Evolutionary conservation across 2,888 invertebrate species (phyloP), one percentile per base, ranked within the genome.

Genomic region (Coenonympha glycerion): DNA sequence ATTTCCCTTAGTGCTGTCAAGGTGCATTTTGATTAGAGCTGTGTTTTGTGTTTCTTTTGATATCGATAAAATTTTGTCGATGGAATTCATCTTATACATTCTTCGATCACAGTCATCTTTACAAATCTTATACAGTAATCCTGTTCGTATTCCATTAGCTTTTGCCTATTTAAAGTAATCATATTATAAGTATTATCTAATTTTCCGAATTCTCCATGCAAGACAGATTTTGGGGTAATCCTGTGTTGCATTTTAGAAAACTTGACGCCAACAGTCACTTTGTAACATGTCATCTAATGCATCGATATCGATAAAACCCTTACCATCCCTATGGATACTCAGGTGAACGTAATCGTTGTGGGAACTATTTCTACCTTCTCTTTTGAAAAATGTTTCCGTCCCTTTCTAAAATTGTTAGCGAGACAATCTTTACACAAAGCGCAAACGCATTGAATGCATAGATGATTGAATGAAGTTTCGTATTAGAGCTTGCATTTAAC

Each of bases 301-400:
- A 34, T 41, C 16, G 11, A 36, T 13, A 52, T 56, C 45, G 40
- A 28, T 34, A 36, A 34, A 40, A 37, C 18, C n/a, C 9, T 31
- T 34, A 40, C 33, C 68, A 51, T 59, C 66, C 53, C 67, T 68
- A 61, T 18, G 42, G 44, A 62, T 63, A 62, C 73, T 79, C 79
- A 83, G 79, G 79, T 83, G 82, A 81, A 81, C 76, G 79, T 85
- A 84, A 87, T 86, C 84, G 70, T 79, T 84, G 85, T 87, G 86
- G 83, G 86, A 86, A 86, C 78, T 70, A 73, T 74, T 72, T 68
- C 70, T 61, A 64, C 77, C 71, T 63, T 78, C 78, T 78, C 78
- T 69, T 59, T 64, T 63, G 58, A 64, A 73, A 63, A 63, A 61
- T 76, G 66, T 64, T 52, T 61, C 72, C 60, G 42, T 84, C 81